Evolutionary conservation across 1,140 invertebrate species (phyloP).

Genomic region (Cataglyphis hispanica): DNA sequence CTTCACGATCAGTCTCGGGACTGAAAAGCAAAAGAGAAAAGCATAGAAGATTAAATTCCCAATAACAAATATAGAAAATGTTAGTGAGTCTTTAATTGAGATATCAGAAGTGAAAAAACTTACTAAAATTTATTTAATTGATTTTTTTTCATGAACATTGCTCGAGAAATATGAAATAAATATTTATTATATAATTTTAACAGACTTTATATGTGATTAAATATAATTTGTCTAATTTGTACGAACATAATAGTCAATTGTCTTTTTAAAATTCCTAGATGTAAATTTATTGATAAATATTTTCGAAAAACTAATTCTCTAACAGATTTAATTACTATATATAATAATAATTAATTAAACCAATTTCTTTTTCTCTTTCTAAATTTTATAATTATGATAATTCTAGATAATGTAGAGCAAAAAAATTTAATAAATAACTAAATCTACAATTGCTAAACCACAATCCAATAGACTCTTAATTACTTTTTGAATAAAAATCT

Average conservation of each 20-base stretch:
- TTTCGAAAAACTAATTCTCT: no score
- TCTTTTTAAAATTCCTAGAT: not conserved
- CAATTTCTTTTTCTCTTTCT: no score
- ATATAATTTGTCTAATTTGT: not conserved
- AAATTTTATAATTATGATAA: no score
- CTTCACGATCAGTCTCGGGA: slow-evolving; percentile 70
- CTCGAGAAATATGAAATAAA: not conserved
- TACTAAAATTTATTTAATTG: not conserved
- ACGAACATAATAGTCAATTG: not conserved
- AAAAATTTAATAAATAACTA: no score
- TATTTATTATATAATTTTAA: slow-evolving; percentile 7
- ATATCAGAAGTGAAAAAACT: not conserved
- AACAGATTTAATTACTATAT: no score
- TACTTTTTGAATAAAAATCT: no score
- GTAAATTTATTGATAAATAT: not conserved
- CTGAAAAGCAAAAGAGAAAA: slow-evolving; percentile 75
- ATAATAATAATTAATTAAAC: no score
- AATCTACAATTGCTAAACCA: no score
- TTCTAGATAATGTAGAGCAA: no score
- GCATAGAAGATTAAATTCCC: slow-evolving; percentile 6
- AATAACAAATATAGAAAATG: not conserved
- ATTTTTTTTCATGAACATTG: not conserved
- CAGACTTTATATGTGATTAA: not conserved
- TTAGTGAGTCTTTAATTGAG: not conserved
- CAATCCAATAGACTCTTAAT: no score